phyloP scores from a whole-genome alignment of 2,113 vertebrate genomes.

The Archilochus colubris region DNA sequence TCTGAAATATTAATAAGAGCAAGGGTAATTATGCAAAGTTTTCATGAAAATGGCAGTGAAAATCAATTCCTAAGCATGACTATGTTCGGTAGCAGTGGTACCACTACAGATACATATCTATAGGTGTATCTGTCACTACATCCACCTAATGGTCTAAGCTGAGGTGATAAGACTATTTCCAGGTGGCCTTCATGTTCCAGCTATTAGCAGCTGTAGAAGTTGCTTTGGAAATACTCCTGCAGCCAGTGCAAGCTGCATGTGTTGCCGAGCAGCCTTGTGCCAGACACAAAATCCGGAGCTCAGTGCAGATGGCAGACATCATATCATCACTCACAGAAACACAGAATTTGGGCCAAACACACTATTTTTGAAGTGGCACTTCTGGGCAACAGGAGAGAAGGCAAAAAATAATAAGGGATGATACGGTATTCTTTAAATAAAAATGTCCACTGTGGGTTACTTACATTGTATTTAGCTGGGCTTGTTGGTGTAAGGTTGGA shows the following conservation, averaged over 20 bases:
- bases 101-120: accelerated
- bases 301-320: neutral
- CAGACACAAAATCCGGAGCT: neutral
- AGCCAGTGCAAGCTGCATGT: neutral
- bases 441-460: neutral
- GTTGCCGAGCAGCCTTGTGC: neutral
- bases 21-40: neutral
- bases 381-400: neutral
- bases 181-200: neutral
- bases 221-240: neutral
- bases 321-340: neutral
- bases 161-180: neutral
- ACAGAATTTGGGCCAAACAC: neutral
- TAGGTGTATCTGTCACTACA: neutral
- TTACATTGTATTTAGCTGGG: neutral
- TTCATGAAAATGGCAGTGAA: neutral
- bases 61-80: neutral
- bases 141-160: neutral
- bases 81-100: neutral
- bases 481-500: neutral
- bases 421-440: neutral
- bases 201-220: neutral
- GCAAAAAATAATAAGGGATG: neutral
- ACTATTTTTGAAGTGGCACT: neutral
- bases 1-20: neutral